Evolutionary conservation across 2,888 invertebrate species (phyloP), one percentile per base, ranked within the genome.

Genomic region (Oscheius sp.): DNA sequence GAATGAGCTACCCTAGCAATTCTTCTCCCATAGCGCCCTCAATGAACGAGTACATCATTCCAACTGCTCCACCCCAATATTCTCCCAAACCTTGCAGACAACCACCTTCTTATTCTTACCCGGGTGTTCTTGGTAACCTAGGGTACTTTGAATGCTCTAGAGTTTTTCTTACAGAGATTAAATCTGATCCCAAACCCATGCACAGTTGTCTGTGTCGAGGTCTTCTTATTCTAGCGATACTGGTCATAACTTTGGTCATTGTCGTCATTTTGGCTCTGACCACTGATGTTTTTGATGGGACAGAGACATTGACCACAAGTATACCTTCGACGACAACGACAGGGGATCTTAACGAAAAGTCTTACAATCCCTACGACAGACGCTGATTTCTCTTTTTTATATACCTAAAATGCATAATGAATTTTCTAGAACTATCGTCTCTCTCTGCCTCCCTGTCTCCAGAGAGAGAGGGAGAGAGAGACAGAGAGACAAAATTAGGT

Each of bases 1-100:
- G 2, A 9, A 57, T 57, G 57, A 57, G 29, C 57, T 57, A 21
- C 57, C 57, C 60, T 7, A n/a, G 11, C 60, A 60, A 13, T 11
- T 60, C 60, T 11, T 60, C 60, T 33, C 60, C 60, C 2, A 35
- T 7, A 11, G 60, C 60, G 10, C 60, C 60, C 35, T 37, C 60
- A 4, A 10, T 37, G 32, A 37, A 60, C 35, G 60, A 60, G n/a
- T 10, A 13, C 37, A 37, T 11, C 37, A 2, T 2, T 60, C 60
- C 60, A 10, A 13, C 60, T 37, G 9, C 35, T 60, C 37, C 60
- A 11, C 60, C 60, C 5, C 35, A 33, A 1, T 57, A 57, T 57
- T 21, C 57, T 57, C 29, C 57, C 33, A 33, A 33, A 42, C 42
- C 42, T 42, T 42, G 3, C 7, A 7, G 42, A 42, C 42, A 42